Conservation (phyloP, 2,888 invertebrate species). For the Caenorhabditis parvicauda region DNA sequence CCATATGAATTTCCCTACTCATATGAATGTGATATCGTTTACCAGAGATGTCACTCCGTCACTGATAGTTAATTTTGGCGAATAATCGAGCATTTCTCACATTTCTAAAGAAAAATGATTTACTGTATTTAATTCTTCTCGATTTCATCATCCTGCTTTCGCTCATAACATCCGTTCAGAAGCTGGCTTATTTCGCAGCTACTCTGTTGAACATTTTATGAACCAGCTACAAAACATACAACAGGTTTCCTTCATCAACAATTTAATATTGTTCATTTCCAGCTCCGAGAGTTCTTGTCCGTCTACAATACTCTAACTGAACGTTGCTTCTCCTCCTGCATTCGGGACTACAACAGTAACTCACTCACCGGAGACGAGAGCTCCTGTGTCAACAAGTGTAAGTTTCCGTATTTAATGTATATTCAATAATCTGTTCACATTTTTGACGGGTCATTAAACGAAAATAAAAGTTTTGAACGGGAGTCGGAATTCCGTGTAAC, state of each 20-base stretch:
- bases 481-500: no score
- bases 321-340: slow-evolving; percentile 52
- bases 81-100: no score
- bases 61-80: no score
- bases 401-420: slow-evolving; percentile 7
- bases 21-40: no score
- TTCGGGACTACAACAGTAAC: slow-evolving; percentile 48
- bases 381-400: slow-evolving; percentile 45
- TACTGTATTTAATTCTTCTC: no score
- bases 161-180: not conserved
- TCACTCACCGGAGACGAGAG: slow-evolving; percentile 36
- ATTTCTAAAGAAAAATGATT: no score
- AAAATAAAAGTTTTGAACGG: no score
- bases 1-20: no score
- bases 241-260: slow-evolving; percentile 10
- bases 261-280: slow-evolving; percentile 8
- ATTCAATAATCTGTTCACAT: not conserved
- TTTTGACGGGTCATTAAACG: not conserved
- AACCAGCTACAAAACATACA: slow-evolving; percentile 28
- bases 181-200: not conserved
- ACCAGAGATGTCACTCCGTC: no score
- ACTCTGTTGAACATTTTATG: slow-evolving; percentile 19
- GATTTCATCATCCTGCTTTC: no score
- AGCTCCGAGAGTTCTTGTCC: slow-evolving; percentile 57
- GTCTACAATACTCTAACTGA: slow-evolving; percentile 60